Conservation (phyloP, 1,140 invertebrate genomes). For the Arion vulgaris region DNA sequence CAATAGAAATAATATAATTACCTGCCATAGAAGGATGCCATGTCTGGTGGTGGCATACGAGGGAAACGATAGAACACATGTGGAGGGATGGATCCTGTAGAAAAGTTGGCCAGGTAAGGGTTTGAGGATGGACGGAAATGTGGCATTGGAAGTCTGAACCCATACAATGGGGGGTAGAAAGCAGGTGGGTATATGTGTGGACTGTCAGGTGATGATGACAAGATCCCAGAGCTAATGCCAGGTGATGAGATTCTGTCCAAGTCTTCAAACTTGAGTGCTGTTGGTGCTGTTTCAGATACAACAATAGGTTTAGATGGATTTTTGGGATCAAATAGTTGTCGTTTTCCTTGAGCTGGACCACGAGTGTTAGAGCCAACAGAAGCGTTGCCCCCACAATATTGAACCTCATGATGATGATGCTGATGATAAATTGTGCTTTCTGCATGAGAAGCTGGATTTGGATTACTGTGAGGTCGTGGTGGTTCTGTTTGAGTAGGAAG, state of each 20-base stretch:
- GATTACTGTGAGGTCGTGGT: constrained; percentile 32
- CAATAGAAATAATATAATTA: background rate
- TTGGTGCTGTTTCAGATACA: constrained; percentile 61
- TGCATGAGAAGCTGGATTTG: constrained; percentile 10
- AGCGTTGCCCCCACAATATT: background rate
- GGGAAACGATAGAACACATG: constrained; percentile 32
- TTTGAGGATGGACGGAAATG: constrained; percentile 5
- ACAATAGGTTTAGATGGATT: constrained; percentile 82
- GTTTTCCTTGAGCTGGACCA: constrained; percentile 40
- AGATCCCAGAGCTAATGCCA: constrained; percentile 16
- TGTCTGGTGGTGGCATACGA: constrained; percentile 18
- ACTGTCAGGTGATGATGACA: constrained; percentile 20
- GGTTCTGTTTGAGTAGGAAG: constrained; percentile 21
- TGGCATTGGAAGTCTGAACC: constrained; percentile 29
- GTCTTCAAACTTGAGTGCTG: constrained; percentile 43
- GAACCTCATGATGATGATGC: constrained; percentile 19
- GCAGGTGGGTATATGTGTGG: constrained; percentile 31
- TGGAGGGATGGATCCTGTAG: constrained; percentile 28
- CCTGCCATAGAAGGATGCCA: constrained; percentile 29
- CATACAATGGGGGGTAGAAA: constrained; percentile 15
- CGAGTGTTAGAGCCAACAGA: constrained; percentile 6
- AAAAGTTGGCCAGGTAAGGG: constrained; percentile 20
- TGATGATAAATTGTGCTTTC: constrained; percentile 19
- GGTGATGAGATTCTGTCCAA: constrained; percentile 37
- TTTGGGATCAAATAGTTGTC: constrained; percentile 78